These are phyloP conservation scores for Heliocidaris tuberculata DNA, from an alignment of 35 echinoderm and acorn worm species.

Conservation along the genomic window DNA sequence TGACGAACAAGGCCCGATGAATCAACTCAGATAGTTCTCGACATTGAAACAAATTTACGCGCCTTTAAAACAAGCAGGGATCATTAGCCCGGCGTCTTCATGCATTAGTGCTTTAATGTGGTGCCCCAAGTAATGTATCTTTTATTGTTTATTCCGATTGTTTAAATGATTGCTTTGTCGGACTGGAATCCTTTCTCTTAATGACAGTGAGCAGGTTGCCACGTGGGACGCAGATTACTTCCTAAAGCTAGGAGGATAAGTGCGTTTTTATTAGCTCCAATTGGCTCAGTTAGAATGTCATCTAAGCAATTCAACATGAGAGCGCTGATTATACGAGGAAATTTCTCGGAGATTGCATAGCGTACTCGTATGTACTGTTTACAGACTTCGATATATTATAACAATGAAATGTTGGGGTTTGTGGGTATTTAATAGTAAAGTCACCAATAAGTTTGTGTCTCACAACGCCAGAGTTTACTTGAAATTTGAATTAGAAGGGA, in stretches of 20 bases:
- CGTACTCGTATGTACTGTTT: no score
- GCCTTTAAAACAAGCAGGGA: not conserved
- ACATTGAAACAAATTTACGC: not conserved
- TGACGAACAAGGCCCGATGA: not conserved
- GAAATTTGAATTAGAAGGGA: no score
- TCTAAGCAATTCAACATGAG: no score
- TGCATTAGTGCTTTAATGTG: not conserved
- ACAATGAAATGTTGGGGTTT: no score
- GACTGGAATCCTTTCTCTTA: not conserved
- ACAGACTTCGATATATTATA: no score
- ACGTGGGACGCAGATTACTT: not conserved
- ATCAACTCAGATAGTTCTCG: not conserved
- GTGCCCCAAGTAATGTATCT: not conserved
- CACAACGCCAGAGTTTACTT: no score
- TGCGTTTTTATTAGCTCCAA: not conserved
- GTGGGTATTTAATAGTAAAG: no score
- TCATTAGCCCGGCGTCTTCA: not conserved
- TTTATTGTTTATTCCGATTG: slow-evolving; percentile 9
- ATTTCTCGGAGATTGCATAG: no score
- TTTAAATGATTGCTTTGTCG: not conserved
- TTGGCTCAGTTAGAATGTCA: no score
- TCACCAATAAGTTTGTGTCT: no score
- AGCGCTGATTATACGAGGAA: no score
- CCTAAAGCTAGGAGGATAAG: not conserved
- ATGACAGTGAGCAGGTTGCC: not conserved